Base-by-base conservation (phyloP, 30 jellyfish, hydroid and myxozoan species). In the Hydractinia symbiolongicarpus region DNA sequence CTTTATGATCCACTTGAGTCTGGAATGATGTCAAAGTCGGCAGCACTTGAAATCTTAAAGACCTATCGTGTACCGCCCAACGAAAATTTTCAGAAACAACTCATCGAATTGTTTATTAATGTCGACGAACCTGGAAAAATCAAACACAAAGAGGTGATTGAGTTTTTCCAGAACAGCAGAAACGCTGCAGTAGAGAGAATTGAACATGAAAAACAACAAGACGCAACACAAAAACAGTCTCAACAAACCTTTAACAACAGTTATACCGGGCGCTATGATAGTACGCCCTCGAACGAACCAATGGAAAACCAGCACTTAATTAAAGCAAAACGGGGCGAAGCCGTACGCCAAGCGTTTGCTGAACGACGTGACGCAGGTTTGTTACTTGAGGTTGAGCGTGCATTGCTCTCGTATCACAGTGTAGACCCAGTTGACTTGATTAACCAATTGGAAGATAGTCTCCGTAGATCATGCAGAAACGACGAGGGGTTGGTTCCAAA, bases 281-380 rank as follows among this genome's bases (percentile, higher is more conserved):
- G 83, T 49, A 67, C 51, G 20, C 67, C 69, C 5, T 17, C 62
- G 21, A 66, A 13, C 76, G 76, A 66, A 66, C 44, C 44, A 30
- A 64, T 64, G 6, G 52, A 64, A 13, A 64, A 64, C 19, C 52
- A 64, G 74, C 74, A 64, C 0, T 6, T n/a, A 0, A 49, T 49
- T 49, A 19, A 19, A 51, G 69, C 21, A 49, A 74, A 74, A n/a
- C 58, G 83, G 5, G 66, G 66, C 16, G 83, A 74, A 50, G 83
- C 54, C 20, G 67, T 68, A 49, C 51, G 60, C 4, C 82, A 52
- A 61, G 74, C 79, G 60, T 55, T 77, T 52, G 17, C 17, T 9
- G 85, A 77, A 8, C 51, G 85, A 10, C 53, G 85, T 20, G 85
- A 77, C 60, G 85, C 85, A 4, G 81, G 79, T 5, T 56, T 54